Conservation (phyloP, 2,113 vertebrate species). For the Rhea americana region DNA sequence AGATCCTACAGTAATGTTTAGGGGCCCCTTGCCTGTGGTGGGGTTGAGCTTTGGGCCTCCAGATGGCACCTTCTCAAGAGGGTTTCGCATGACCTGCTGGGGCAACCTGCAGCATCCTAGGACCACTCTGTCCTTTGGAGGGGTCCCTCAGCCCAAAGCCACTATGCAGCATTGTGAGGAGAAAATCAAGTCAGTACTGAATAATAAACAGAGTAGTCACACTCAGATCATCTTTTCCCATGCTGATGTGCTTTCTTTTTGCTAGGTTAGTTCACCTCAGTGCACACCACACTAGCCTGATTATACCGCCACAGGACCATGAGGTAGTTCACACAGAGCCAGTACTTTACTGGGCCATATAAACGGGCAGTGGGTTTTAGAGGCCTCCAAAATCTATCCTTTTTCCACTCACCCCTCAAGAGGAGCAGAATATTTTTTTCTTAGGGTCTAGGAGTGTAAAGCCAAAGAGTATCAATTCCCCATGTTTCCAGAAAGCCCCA, state of each 20-base stretch:
- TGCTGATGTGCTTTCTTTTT: not conserved
- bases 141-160: not conserved
- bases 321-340: not conserved
- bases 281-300: not conserved
- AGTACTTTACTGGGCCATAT: not conserved
- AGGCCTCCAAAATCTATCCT: not conserved
- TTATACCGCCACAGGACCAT: not conserved
- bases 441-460: not conserved
- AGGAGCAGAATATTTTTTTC: not conserved
- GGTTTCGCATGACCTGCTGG: not conserved
- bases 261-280: not conserved
- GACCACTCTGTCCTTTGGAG: not conserved
- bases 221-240: not conserved
- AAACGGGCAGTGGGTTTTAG: not conserved
- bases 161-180: not conserved
- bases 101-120: not conserved
- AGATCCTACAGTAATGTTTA: not conserved
- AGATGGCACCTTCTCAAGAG: not conserved
- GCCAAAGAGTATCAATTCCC: not conserved
- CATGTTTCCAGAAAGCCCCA: not conserved
- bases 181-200: not conserved
- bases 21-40: rapidly evolving
- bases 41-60: not conserved
- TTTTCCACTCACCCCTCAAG: not conserved
- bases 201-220: not conserved